These are phyloP conservation scores for Tretioscincus oriximinensis DNA, from an alignment of 2,113 vertebrate genomes.

Conservation along the genomic window DNA sequence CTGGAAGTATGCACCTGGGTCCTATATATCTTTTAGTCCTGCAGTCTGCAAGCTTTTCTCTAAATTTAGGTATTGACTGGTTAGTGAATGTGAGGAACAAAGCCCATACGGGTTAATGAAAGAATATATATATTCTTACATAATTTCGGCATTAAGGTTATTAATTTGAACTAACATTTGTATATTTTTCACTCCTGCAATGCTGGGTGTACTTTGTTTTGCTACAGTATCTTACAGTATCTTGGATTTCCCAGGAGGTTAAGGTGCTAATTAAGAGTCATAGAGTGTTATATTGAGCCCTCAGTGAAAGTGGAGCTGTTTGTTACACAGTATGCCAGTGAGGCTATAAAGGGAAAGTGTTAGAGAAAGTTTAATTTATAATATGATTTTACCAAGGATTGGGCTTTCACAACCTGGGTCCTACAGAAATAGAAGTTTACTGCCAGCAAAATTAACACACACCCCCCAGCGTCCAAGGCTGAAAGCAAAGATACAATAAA, in stretches of 20 bases:
- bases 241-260: conserved; percentile 13
- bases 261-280: conserved; percentile 17
- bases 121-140: no score
- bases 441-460: neutral
- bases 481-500: neutral
- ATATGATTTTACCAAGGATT: neutral
- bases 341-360: neutral
- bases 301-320: neutral
- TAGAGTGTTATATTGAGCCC: neutral
- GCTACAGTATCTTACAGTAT: neutral
- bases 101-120: no score
- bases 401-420: neutral
- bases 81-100: no score
- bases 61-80: no score
- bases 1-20: neutral
- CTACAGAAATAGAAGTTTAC: neutral
- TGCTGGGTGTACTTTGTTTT: neutral
- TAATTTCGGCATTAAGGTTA: neutral
- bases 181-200: neutral
- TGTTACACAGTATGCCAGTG: neutral
- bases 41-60: neutral
- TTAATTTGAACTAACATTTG: neutral
- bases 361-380: conserved; percentile 9
- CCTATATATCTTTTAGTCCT: neutral
- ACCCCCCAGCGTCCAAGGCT: neutral